These are phyloP conservation scores for Poecilia latipinna DNA, from an alignment of 2,113 vertebrate genomes.

Conservation along the genomic window DNA sequence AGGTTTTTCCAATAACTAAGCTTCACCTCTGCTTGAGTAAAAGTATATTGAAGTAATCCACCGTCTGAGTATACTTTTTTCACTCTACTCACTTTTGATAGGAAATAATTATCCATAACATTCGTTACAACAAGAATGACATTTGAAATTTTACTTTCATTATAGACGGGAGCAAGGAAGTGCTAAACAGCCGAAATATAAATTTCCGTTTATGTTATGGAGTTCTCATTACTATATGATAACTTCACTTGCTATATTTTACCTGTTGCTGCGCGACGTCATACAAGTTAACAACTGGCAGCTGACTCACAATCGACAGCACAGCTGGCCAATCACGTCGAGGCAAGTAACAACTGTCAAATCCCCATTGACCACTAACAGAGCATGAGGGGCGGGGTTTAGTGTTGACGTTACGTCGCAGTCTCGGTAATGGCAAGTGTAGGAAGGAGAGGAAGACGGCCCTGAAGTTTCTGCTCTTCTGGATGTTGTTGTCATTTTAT, in stretches of 20 bases:
- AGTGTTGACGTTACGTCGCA: constrained; percentile 44
- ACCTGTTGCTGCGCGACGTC: constrained; percentile 67
- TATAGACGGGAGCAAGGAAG: too few species aligned
- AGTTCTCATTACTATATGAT: not conserved
- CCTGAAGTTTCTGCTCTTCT: constrained; percentile 47
- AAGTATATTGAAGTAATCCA: too few species aligned
- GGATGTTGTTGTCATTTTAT: constrained; percentile 1
- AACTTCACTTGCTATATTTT: not conserved
- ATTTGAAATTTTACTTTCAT: too few species aligned
- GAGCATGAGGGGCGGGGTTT: constrained; percentile 26
- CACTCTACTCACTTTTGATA: too few species aligned
- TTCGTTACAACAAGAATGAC: too few species aligned
- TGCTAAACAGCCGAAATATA: too few species aligned
- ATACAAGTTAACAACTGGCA: constrained; percentile 2
- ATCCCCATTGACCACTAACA: constrained; percentile 44
- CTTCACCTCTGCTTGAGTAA: too few species aligned
- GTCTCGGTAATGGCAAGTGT: constrained; percentile 54
- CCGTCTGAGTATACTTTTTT: too few species aligned
- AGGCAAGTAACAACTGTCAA: constrained; percentile 48
- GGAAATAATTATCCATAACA: too few species aligned
- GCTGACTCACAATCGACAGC: constrained; percentile 29
- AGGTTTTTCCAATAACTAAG: too few species aligned
- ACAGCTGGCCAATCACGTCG: constrained; percentile 44
- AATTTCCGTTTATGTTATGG: too few species aligned
- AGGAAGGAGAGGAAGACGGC: constrained; percentile 57